phyloP scores from a whole-genome alignment of 2,888 invertebrate species.

The Hermodice carunculata region DNA sequence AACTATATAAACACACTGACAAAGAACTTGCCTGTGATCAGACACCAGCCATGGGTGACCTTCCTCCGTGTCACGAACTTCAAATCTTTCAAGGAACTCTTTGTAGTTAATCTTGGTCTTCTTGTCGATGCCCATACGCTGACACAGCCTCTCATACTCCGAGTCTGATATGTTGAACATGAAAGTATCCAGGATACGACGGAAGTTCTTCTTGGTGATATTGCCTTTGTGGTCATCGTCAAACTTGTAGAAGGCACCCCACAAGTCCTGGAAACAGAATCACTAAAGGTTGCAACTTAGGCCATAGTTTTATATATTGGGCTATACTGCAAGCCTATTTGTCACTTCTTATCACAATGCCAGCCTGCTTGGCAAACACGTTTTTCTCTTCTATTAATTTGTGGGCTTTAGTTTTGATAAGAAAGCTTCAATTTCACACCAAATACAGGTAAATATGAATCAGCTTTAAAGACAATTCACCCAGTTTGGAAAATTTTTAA shows the following conservation, averaged over 20 bases:
- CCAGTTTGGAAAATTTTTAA: too few relatives aligned
- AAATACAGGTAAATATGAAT: too few relatives aligned
- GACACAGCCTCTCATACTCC: constrained; percentile 63
- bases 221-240: constrained; percentile 62
- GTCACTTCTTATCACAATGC: too few relatives aligned
- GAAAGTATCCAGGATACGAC: constrained; percentile 62
- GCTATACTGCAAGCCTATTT: too few relatives aligned
- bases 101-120: constrained; percentile 55
- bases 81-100: constrained; percentile 64
- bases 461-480: too few relatives aligned
- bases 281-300: too few relatives aligned
- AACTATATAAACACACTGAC: too few relatives aligned
- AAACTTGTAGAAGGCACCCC: constrained; percentile 67
- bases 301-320: too few relatives aligned
- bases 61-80: constrained; percentile 60
- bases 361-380: too few relatives aligned
- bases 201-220: constrained; percentile 59
- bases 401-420: too few relatives aligned
- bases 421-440: too few relatives aligned
- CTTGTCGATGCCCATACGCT: constrained; percentile 51
- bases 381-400: too few relatives aligned
- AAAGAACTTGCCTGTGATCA: constrained; percentile 61
- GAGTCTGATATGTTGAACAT: constrained; percentile 60
- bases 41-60: constrained; percentile 67
- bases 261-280: constrained; percentile 57